A percentile compares a stretch with the other conserved stretches of the same genome.
phyloP scores from a whole-genome alignment of 2,888 invertebrate species.

The Tolmerus cingulatus region DNA sequence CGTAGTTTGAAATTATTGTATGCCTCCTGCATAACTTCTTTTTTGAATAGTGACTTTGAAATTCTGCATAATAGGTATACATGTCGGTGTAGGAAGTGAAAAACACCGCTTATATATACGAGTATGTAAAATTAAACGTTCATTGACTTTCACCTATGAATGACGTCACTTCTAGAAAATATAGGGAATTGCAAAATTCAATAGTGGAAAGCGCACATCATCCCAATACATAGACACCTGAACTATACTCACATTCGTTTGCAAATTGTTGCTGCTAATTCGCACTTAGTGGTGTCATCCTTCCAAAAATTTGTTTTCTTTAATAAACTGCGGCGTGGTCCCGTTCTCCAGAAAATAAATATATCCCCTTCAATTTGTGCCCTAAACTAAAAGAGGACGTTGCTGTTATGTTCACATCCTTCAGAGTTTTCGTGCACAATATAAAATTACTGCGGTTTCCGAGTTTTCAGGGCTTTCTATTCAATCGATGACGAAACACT shows the following conservation, averaged over 20 bases:
- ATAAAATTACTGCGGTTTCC: not conserved
- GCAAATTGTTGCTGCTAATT: slow-evolving; percentile 43
- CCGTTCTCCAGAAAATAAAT: not conserved
- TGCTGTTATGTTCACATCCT: not conserved
- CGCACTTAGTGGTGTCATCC: slow-evolving; percentile 24
- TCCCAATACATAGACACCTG: not conserved
- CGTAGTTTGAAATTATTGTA: no score
- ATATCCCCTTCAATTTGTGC: not conserved
- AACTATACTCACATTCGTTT: slow-evolving; percentile 33
- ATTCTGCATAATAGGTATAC: not conserved
- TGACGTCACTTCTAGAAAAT: not conserved
- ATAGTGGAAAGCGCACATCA: not conserved
- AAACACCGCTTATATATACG: not conserved
- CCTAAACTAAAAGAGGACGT: not conserved
- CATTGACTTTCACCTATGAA: not conserved
- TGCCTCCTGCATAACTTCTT: no score
- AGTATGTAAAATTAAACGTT: not conserved
- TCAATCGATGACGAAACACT: slow-evolving; percentile 21
- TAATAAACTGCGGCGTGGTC: not conserved
- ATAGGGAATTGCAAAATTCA: not conserved
- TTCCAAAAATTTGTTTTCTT: slow-evolving; percentile 19
- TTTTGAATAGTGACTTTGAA: no score
- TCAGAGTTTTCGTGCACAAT: not conserved
- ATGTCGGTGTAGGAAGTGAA: not conserved
- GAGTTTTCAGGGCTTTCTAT: not conserved